Conservation (phyloP, 2,113 vertebrate genomes). For the Zosterops borbonicus region DNA sequence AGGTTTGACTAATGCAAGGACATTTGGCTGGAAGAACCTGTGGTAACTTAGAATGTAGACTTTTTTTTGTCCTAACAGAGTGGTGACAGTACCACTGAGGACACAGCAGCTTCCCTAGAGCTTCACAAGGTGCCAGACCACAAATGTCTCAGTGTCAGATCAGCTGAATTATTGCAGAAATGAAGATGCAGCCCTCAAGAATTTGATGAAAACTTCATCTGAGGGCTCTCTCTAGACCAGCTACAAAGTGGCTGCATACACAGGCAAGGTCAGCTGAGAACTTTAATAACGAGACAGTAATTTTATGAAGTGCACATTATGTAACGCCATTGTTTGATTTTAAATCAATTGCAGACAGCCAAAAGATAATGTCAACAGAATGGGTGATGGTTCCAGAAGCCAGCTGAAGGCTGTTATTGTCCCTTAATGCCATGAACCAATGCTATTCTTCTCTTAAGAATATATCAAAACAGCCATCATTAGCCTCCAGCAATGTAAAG, state of each 20-base stretch:
- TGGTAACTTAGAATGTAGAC: neutral
- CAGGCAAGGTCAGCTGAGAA: neutral
- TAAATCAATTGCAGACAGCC: neutral
- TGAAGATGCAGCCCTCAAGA: neutral
- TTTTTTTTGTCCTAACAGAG: neutral
- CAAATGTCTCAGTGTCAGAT: neutral
- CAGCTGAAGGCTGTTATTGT: slow-evolving; percentile 24
- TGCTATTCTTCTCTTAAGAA: neutral
- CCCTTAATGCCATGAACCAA: neutral
- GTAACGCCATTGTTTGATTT: slow-evolving; percentile 20
- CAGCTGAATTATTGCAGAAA: neutral
- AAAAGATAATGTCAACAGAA: slow-evolving; percentile 40
- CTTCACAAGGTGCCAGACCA: neutral
- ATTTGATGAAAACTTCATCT: neutral
- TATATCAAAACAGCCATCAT: neutral
- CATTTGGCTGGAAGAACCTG: neutral
- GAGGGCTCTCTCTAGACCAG: neutral
- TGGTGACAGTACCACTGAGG: neutral
- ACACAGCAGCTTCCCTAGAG: neutral
- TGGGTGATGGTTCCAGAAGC: neutral
- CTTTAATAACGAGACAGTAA: neutral
- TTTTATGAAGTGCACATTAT: neutral
- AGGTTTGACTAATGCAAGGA: neutral
- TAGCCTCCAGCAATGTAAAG: neutral
- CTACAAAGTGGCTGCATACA: neutral